Percentiles rank a stretch among this genome's conserved stretches.
phyloP scores from a whole-genome alignment of 2,888 invertebrate species.

The Macrophya alboannulata region DNA sequence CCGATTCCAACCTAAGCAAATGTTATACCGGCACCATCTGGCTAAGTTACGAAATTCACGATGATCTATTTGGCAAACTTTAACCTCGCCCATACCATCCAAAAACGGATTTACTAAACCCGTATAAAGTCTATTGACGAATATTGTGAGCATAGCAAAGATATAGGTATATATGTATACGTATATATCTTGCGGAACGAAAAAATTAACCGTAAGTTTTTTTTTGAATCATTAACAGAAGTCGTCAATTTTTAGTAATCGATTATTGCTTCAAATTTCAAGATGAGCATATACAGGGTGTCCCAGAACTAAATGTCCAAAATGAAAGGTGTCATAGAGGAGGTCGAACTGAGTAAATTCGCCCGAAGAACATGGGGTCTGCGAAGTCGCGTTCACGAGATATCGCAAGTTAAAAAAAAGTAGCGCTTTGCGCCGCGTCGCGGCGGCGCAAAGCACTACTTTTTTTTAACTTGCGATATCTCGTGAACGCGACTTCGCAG shows the following conservation, averaged over 20 bases:
- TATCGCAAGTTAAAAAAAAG: too few relatives aligned
- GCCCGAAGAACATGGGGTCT: too few relatives aligned
- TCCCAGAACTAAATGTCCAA: too few relatives aligned
- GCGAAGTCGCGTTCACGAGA: too few relatives aligned
- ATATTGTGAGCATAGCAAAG: background rate
- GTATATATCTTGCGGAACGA: background rate
- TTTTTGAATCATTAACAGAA: background rate
- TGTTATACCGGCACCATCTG: background rate
- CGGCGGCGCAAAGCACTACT: too few relatives aligned
- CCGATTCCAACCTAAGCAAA: slow-evolving; percentile 11
- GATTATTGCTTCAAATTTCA: background rate
- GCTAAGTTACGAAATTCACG: slow-evolving; percentile 23
- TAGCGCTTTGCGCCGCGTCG: too few relatives aligned
- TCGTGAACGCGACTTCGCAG: too few relatives aligned
- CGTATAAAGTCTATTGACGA: background rate
- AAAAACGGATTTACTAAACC: background rate
- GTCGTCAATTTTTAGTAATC: background rate
- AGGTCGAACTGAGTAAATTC: too few relatives aligned
- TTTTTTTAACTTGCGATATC: too few relatives aligned
- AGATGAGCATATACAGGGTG: too few relatives aligned
- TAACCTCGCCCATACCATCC: background rate
- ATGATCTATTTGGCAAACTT: slow-evolving; percentile 38
- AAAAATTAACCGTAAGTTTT: background rate
- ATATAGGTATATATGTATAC: background rate
- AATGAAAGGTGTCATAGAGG: too few relatives aligned